Evolutionary conservation across 2,797 vertebrate species (phyloP).

Genomic region (Zalophus californianus): DNA sequence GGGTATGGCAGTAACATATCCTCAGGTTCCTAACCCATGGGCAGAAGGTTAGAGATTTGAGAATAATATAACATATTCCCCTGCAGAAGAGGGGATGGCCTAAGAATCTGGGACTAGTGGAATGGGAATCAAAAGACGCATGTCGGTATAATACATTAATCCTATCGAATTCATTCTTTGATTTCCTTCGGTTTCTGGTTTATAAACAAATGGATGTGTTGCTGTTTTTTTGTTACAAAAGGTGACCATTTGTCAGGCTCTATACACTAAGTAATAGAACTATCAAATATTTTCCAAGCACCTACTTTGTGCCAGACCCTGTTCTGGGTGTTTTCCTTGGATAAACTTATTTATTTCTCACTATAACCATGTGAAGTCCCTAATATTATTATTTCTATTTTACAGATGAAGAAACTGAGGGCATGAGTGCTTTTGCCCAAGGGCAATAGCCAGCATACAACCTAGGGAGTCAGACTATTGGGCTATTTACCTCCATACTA

Average conservation of each 20-base stretch:
- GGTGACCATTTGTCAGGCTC: neutral
- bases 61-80: neutral
- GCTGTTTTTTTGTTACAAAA: neutral
- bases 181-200: neutral
- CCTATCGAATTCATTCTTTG: neutral
- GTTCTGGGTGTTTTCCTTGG: neutral
- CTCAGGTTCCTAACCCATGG: neutral
- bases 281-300: neutral
- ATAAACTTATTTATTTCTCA: neutral
- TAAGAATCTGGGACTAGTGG: neutral
- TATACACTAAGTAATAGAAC: neutral
- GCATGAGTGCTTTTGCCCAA: neutral
- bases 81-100: neutral
- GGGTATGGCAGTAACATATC: neutral
- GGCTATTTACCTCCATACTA: neutral
- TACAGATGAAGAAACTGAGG: neutral
- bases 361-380: neutral
- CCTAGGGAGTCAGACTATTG: neutral
- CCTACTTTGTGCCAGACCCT: neutral
- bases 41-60: neutral
- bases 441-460: neutral
- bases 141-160: neutral
- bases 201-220: neutral
- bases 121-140: neutral
- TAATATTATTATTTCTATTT: conserved; percentile 1